These are phyloP conservation scores for Clarias macrocephalus DNA, from an alignment of 2,113 vertebrate species.

Conservation along the genomic window DNA sequence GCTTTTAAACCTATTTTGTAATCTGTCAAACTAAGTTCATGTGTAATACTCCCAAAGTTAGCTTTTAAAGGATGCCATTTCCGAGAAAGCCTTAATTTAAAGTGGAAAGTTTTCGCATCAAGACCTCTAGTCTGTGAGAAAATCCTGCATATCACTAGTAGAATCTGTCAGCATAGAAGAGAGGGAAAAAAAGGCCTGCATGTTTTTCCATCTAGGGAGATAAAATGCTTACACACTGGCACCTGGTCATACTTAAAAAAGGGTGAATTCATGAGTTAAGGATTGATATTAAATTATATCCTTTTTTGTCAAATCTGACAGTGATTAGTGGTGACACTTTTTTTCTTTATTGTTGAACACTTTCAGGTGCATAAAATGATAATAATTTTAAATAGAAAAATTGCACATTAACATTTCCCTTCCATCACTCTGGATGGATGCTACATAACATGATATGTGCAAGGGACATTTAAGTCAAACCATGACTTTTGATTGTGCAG, in stretches of 20 bases:
- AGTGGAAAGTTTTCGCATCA: slow-evolving; percentile 39
- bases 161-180: slow-evolving; percentile 74
- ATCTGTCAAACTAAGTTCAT: background rate
- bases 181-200: slow-evolving; percentile 85
- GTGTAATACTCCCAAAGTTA: background rate
- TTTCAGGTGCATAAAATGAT: background rate
- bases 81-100: background rate
- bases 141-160: slow-evolving; percentile 53
- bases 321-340: slow-evolving; percentile 58
- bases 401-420: background rate
- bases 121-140: background rate
- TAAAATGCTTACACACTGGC: slow-evolving; percentile 79
- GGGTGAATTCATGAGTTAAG: slow-evolving; percentile 85
- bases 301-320: slow-evolving; percentile 70
- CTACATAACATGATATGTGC: background rate
- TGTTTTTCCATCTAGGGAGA: slow-evolving; percentile 65
- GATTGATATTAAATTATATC: slow-evolving; percentile 82
- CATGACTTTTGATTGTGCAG: too few species aligned
- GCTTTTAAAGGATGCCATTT: background rate
- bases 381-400: background rate
- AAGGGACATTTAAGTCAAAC: too few species aligned
- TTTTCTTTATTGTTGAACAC: background rate
- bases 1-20: background rate
- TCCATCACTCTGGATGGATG: background rate
- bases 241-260: slow-evolving; percentile 61